Evolutionary conservation across 2,113 vertebrate species (phyloP).

Genomic region (Thryonomys swinderianus): DNA sequence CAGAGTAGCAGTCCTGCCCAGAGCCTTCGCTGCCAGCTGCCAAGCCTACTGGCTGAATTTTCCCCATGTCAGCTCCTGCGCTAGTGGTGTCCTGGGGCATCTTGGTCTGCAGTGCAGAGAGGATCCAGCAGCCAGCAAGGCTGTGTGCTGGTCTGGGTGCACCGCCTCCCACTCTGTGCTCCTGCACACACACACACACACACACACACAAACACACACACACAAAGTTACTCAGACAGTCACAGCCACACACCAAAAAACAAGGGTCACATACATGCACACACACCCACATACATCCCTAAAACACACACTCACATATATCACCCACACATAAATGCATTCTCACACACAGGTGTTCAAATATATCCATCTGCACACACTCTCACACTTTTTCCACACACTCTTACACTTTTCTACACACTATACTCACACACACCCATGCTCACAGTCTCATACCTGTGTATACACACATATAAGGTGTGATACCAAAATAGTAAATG

Average conservation of each 20-base stretch:
- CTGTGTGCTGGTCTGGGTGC: accelerated
- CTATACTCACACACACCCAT: neutral
- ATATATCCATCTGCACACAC: too few relatives aligned
- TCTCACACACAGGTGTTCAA: too few relatives aligned
- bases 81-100: neutral
- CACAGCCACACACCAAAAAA: neutral
- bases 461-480: neutral
- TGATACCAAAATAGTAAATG: neutral
- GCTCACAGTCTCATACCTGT: neutral
- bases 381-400: neutral
- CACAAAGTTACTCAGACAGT: neutral
- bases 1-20: neutral
- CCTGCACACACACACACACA: accelerated
- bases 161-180: accelerated
- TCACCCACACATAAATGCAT: too few relatives aligned
- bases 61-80: neutral
- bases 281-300: neutral
- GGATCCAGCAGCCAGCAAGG: neutral
- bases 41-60: neutral
- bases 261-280: neutral
- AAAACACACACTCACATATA: neutral
- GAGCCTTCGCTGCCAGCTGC: neutral
- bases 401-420: neutral
- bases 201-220: neutral
- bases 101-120: neutral